Evolutionary conservation across 2,888 invertebrate genomes (phyloP), one percentile per base, ranked within the genome.

Genomic region (Agrochola litura): DNA sequence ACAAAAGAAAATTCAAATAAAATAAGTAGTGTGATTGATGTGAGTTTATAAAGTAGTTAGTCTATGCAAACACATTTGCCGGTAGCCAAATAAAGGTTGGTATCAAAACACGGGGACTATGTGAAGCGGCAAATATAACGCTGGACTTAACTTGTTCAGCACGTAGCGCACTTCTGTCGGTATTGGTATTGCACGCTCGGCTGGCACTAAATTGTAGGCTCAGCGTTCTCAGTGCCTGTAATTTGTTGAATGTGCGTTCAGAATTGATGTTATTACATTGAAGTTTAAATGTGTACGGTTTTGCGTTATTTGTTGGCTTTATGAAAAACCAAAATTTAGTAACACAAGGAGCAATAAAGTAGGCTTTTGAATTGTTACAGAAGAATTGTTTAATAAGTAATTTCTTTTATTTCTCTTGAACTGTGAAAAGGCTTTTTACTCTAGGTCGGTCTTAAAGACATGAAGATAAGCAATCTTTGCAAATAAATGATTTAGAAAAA

Each of bases 131-230:
- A 77, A 89, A 87, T 89, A 83, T 80, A 79, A 78, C 71, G 41
- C 83, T 76, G 88, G 89, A 87, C 86, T 89, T 85, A 86, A 89
- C 86, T 90, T 90, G 89, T 89, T 90, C 90, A 88, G 89, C 77
- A 73, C 88, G 88, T 86, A 88, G 84, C 88, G 82, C 82, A 79
- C 87, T 86, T 83, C 73, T 89, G 89, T 87, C 86, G 88, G 87
- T 88, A 89, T 89, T 89, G 88, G 88, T 86, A 83, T 84, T 79
- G 87, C 83, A 68, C 85, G 84, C 85, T 79, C 83, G 86, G 86
- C 82, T 77, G 88, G 67, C 79, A 77, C 79, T 88, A 88, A 90
- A 90, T 90, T 90, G 88, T 87, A 86, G 88, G 87, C 86, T 90
- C 88, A 82, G 84, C 73, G 85, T 77, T 74, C 79, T 79, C 86